These are phyloP conservation scores for Trichosurus vulpecula DNA, from an alignment of 2,797 vertebrate genomes.

Conservation along the genomic window DNA sequence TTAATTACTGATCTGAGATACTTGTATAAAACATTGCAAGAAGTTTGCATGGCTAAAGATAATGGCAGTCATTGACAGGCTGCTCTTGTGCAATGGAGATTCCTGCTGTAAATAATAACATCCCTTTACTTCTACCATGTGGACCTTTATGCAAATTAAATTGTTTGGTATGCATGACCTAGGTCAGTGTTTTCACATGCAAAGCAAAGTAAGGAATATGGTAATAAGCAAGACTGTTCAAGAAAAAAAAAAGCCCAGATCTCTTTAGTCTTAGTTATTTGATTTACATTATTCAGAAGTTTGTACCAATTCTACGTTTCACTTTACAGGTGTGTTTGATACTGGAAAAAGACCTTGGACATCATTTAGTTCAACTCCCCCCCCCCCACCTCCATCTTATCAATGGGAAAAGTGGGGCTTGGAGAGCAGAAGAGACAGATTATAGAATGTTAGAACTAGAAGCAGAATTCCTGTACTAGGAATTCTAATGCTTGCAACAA, in stretches of 20 bases:
- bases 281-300: not conserved
- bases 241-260: fast-evolving
- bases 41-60: not conserved
- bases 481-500: too few relatives aligned
- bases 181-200: not conserved
- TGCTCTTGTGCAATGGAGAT: not conserved
- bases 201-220: not conserved
- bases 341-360: not conserved
- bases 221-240: not conserved
- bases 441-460: too few relatives aligned
- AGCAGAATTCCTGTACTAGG: too few relatives aligned
- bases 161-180: not conserved
- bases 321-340: not conserved
- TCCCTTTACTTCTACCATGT: constrained; percentile 9
- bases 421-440: too few relatives aligned
- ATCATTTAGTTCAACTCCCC: not conserved
- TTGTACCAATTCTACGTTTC: not conserved
- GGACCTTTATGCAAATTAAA: not conserved
- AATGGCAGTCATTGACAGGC: constrained; percentile 8
- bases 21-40: constrained; percentile 15
- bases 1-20: constrained; percentile 69
- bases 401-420: too few relatives aligned
- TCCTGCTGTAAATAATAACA: not conserved
- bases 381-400: not conserved
- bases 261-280: not conserved